Evolutionary conservation across 2,797 vertebrate genomes (phyloP).

Genomic region (Halcyon badia): DNA sequence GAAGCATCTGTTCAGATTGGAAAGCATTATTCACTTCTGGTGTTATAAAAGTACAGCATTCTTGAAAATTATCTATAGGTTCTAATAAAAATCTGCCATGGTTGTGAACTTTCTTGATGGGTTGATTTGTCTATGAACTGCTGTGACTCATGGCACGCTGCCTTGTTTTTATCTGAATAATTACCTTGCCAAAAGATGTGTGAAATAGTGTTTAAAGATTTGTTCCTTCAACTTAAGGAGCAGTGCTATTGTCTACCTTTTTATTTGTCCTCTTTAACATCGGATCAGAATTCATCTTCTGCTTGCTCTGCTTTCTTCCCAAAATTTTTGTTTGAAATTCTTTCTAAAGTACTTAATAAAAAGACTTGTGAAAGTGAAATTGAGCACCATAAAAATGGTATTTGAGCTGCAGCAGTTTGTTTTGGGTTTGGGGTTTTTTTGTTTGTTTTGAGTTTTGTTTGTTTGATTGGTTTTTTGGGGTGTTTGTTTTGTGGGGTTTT

Average conservation of each 20-base stretch:
- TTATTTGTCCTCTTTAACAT: not conserved
- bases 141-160: not conserved
- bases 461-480: too few relatives aligned
- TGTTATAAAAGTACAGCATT: not conserved
- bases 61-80: not conserved
- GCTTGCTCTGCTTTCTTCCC: not conserved
- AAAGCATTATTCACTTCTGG: not conserved
- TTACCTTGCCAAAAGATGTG: slow-evolving; percentile 29
- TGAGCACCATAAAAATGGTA: not conserved
- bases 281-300: not conserved
- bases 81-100: not conserved
- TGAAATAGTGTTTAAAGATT: not conserved
- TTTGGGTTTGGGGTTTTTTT: too few relatives aligned
- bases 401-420: not conserved
- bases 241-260: not conserved
- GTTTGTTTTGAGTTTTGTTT: too few relatives aligned
- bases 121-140: slow-evolving; percentile 8
- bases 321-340: not conserved
- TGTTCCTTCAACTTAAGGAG: not conserved
- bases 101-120: slow-evolving; percentile 13
- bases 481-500: too few relatives aligned
- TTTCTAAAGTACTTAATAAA: not conserved
- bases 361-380: not conserved
- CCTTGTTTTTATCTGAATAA: slow-evolving; percentile 57
- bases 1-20: not conserved